Evolutionary conservation across 1,140 invertebrate species (phyloP).

Genomic region (Orchesella cincta): DNA sequence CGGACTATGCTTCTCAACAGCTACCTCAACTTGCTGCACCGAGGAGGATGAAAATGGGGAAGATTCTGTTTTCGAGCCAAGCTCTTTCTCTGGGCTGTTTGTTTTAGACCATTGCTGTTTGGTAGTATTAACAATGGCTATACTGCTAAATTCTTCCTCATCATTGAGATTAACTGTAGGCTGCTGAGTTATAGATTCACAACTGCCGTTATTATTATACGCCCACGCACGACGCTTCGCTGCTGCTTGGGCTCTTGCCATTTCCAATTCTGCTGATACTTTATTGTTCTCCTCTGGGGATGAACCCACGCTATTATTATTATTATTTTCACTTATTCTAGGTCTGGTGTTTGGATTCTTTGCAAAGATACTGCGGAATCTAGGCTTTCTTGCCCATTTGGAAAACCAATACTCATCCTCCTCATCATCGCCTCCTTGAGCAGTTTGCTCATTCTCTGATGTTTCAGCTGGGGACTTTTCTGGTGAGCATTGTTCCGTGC

Average conservation of each 20-base stretch:
- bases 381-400: constrained; percentile 46
- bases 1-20: not conserved
- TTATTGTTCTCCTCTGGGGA: constrained; percentile 5
- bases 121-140: constrained; percentile 1
- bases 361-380: constrained; percentile 44
- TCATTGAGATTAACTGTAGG: not conserved
- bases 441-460: not conserved
- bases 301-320: not conserved
- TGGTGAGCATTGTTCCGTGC: not conserved
- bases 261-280: constrained; percentile 12
- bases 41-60: not conserved
- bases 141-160: constrained; percentile 22
- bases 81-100: not conserved
- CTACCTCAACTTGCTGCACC: not conserved
- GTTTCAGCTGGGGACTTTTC: not conserved
- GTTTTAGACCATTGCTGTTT: constrained; percentile 29
- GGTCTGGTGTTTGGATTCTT: constrained; percentile 31
- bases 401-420: constrained; percentile 50
- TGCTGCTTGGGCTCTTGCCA: constrained; percentile 1
- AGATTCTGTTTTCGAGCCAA: not conserved
- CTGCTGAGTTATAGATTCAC: not conserved
- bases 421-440: constrained; percentile 31
- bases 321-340: not conserved
- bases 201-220: constrained; percentile 20
- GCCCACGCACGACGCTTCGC: constrained; percentile 23